phyloP scores from a whole-genome alignment of 92 coral and sea anemone species.

The Umimayanthus chanpuru region DNA sequence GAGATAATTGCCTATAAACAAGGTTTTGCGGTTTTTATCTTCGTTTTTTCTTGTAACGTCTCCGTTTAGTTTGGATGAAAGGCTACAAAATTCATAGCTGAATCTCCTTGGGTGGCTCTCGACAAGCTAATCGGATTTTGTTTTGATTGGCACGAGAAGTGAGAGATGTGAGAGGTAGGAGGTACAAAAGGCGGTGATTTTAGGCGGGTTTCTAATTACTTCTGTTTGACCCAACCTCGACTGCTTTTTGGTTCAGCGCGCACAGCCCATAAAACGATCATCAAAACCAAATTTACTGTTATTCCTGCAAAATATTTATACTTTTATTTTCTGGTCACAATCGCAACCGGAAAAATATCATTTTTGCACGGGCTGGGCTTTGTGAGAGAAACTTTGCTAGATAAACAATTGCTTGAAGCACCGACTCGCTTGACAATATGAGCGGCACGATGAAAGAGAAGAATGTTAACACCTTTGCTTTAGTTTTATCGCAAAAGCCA shows the following conservation, averaged over 20 bases:
- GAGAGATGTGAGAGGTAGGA: conserved; percentile 59
- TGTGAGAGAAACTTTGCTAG: conserved; percentile 59
- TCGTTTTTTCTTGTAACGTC: conserved; percentile 27
- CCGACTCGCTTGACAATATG: conserved; percentile 61
- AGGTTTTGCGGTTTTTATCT: conserved; percentile 51
- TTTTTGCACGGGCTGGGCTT: conserved; percentile 48
- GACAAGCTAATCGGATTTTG: conserved; percentile 55
- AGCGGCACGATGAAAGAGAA: conserved; percentile 95
- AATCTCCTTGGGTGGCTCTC: conserved; percentile 46
- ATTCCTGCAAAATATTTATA: conserved; percentile 61
- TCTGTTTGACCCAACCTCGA: conserved; percentile 75
- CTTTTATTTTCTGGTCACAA: conserved; percentile 51
- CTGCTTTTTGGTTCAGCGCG: conserved; percentile 53
- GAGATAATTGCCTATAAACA: conserved; percentile 85
- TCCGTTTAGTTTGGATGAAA: conserved; percentile 1
- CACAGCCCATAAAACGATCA: conserved; percentile 70
- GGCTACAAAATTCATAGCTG: conserved; percentile 33
- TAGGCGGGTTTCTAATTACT: conserved; percentile 98
- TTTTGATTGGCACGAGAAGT: conserved; percentile 71
- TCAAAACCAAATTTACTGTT: conserved; percentile 73
- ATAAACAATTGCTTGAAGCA: conserved; percentile 74
- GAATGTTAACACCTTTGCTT: conserved; percentile 85
- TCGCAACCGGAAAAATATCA: conserved; percentile 74
- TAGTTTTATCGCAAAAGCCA: conserved; percentile 82
- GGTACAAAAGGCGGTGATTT: conserved; percentile 89